phyloP scores from a whole-genome alignment of 2,888 invertebrate species.

The Folsomia candida region DNA sequence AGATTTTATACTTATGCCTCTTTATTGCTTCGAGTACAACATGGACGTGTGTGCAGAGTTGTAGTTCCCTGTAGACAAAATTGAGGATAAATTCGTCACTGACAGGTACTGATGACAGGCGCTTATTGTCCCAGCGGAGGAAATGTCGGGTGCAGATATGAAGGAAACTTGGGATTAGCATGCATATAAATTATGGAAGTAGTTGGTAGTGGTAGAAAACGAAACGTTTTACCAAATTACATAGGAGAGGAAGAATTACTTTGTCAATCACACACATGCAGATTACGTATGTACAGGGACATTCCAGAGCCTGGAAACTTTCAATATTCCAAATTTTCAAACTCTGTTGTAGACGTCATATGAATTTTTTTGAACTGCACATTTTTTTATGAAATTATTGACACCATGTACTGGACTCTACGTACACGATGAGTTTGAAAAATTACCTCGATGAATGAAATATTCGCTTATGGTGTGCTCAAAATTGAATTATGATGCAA shows the following conservation, averaged over 20 bases:
- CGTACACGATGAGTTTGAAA: neutral
- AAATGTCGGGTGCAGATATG: neutral
- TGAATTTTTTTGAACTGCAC: no score
- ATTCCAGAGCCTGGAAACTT: no score
- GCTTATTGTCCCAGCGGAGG: neutral
- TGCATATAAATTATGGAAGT: conserved; percentile 1
- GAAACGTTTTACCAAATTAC: conserved; percentile 2
- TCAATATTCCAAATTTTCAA: no score
- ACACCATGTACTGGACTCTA: no score
- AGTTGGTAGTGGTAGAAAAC: neutral
- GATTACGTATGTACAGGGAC: no score
- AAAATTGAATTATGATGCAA: neutral
- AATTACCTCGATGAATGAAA: neutral
- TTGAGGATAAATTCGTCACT: conserved; percentile 4
- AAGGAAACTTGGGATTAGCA: neutral
- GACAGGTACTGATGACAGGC: conserved; percentile 4
- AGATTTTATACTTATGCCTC: no score
- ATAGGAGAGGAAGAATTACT: neutral
- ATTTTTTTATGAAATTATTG: no score
- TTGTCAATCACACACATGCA: neutral
- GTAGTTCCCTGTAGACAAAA: neutral
- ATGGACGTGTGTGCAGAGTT: no score
- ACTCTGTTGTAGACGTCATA: no score
- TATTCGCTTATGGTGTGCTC: neutral
- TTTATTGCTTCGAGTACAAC: no score